Base-by-base conservation (phyloP, 2,888 invertebrate genomes). In the Rapana venosa region DNA sequence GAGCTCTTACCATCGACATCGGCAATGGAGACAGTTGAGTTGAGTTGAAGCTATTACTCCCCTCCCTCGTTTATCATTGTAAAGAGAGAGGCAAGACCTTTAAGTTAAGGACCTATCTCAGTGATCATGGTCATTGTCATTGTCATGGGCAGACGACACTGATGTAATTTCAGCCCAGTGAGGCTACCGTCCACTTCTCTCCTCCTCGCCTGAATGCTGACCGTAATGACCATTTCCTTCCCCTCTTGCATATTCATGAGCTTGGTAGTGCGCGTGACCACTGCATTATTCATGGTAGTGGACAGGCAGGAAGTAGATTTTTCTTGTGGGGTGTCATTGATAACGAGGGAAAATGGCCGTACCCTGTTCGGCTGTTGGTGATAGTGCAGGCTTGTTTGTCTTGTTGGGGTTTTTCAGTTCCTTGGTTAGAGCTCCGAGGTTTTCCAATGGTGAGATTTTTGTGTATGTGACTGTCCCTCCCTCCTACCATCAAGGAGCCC, bases 181-280 rank as follows among this genome's bases (percentile, higher is more conserved):
- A 47, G 8, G 47, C 47, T 8, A 47, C 4, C 47, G 47, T 90
- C 56, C 35, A 47, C 47, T 47, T 8, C 47, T 47, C 5, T 13
- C 13, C 77, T 32, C 17, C 20, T 79, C 77, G 77, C 77, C 77
- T 79, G 77, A 79, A 15, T 17, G 77, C 13, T 26, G 26, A 35
- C 35, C 77, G 32, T 79, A 79, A 79, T 32, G 32, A 79, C 77
- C 32, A 17, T 30, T 26, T 32, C 77, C 77, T 79, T 2, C 77
- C 35, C 32, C 32, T 74, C n/a, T 32, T 79, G 77, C 32, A 79
- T 79, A 79, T 79, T 79, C 77, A 79, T 79, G 77, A 79, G 35
- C 26, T 79, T 32, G 77, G 13, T 13, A 13, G 61, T 22, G 77
- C 77, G 77, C 77, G 77, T 79, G 77, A 32, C 77, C 77, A 17